Base-by-base conservation (phyloP, 2,113 vertebrate species). In the Mirza zaza region DNA sequence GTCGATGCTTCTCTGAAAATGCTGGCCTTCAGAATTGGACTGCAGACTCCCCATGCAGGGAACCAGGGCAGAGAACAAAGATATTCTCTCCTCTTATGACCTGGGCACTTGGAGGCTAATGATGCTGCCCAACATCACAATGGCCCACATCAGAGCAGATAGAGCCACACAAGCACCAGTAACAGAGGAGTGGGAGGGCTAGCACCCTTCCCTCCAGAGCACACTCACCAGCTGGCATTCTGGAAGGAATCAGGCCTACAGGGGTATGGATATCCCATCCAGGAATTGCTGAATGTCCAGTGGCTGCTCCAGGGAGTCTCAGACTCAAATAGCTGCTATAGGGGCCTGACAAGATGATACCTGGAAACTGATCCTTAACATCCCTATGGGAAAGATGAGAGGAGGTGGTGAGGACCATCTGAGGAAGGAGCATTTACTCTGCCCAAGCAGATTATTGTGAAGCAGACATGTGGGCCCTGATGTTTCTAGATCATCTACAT, bases 31-130 rank as follows among this genome's bases (percentile, higher is more conserved):
- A 84, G 48, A 80, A 67, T 1, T 52, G 48, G 14, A 59, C 14
- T 18, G 27, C 1, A 10, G 65, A 45, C 36, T 39, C 63, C 65
- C 55, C 12, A 0, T 3, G 1, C 6, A 12, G 39, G 42, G 39
- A 45, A 90, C 17, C 34, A n/a, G 39, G 68, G 50, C 17, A 32
- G n/a, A 59, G n/a, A 36, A 52, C 57, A 86, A 45, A 77, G 61
- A 67, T 48, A 8, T 21, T 81, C 29, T 82, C 18, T 23, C 36
- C 52, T 45, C 21, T 25, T 0, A 0, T 34, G 55, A 79, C 84
- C 84, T 61, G 45, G 57, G 1, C 12, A 61, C 75, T 55, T 18
- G 20, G 55, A 0, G 1, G 48, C 36, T 75, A 52, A 75, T 48
- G 23, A 80, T 6, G 17, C 25, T 83, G 68, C 68, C 67, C 17